Base-by-base conservation (phyloP, 2,888 invertebrate species). In the Zaprionus lineosus region DNA sequence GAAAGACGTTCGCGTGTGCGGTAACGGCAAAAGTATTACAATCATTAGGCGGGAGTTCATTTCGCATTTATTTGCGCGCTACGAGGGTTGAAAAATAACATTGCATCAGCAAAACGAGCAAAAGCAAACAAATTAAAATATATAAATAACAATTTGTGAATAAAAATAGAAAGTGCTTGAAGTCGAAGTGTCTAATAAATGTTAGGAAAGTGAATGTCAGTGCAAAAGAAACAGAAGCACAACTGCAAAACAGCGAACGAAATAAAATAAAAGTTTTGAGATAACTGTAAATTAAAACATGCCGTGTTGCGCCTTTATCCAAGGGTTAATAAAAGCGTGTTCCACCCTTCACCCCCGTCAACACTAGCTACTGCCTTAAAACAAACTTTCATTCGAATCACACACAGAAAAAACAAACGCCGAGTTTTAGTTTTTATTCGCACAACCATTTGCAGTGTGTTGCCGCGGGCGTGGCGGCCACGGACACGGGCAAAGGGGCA, bases 1-100 rank as follows among this genome's bases (percentile, higher is more conserved):
- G 76, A 73, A 84, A 74, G 82, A 76, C 75, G 83, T 77, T 67
- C 86, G 73, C 63, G 73, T 60, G 82, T 74, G 61, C 78, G 78
- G 86, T 79, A 67, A 65, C 82, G 84, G 61, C 31, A 41, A 46
- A n/a, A n/a, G n/a, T n/a, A n/a, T n/a, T n/a, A n/a, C n/a, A n/a
- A n/a, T n/a, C n/a, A n/a, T n/a, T n/a, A n/a, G n/a, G n/a, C n/a
- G n/a, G n/a, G n/a, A n/a, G n/a, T n/a, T n/a, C n/a, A n/a, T n/a
- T n/a, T n/a, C 12, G 39, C 7, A 28, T 11, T 31, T 6, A 24
- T 14, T 37, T 21, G 36, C 21, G 40, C 29, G 62, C 2, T 26
- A 66, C 72, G 75, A 52, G 72, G 76, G 62, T 56, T 43, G 51
- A 52, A 58, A 55, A 41, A 39, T 31, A 36, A 39, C 26, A 74